Evolutionary conservation across 2,797 vertebrate genomes (phyloP).

Genomic region (Margarornis squamiger): DNA sequence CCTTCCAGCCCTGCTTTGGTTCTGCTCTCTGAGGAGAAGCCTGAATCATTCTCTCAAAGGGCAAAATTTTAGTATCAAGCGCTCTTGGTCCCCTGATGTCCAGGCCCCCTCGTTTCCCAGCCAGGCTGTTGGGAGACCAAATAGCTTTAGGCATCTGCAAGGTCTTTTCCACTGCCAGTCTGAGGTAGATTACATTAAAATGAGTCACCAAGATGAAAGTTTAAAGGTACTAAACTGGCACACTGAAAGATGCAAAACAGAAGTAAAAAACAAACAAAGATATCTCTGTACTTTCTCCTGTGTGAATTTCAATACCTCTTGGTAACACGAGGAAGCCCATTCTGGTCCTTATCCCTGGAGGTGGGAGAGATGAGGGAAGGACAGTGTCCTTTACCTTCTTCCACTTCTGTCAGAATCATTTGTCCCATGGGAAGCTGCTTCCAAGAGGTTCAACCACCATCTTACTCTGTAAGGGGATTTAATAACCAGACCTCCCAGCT

Average conservation of each 20-base stretch:
- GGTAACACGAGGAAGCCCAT: background rate
- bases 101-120: background rate
- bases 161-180: background rate
- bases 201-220: background rate
- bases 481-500: background rate
- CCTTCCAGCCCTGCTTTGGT: background rate
- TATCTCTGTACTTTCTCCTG: background rate
- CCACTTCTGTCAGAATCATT: background rate
- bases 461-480: background rate
- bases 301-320: background rate
- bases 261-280: background rate
- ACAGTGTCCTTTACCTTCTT: background rate
- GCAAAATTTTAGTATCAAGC: background rate
- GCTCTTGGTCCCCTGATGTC: background rate
- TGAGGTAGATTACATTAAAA: background rate
- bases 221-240: background rate
- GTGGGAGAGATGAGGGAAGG: background rate
- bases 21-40: background rate
- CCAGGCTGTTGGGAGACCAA: background rate
- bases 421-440: background rate
- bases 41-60: background rate
- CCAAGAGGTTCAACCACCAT: background rate
- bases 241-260: background rate
- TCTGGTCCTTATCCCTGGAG: background rate
- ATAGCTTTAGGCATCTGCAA: background rate